Conservation (phyloP, 2,113 vertebrate genomes). For the Ceyx melanurus region DNA sequence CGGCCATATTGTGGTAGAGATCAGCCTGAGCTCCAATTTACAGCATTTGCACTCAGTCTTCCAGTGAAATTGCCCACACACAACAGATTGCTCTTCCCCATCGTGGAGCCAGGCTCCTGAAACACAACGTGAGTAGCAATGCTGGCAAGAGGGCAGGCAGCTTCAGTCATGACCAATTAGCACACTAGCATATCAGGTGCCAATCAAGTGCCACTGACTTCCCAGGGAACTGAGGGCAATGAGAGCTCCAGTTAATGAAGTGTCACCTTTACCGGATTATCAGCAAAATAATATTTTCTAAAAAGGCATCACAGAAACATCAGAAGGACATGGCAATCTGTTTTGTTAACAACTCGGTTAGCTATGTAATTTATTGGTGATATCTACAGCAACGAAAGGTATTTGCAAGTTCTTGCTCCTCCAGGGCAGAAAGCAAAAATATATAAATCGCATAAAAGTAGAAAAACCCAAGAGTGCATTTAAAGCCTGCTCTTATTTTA, state of each 20-base stretch:
- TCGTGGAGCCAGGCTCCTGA: background rate
- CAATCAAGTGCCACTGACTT: background rate
- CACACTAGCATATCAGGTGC: background rate
- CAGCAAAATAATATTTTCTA: background rate
- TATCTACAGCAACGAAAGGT: background rate
- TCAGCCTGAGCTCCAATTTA: background rate
- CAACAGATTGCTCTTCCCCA: background rate
- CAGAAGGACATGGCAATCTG: background rate
- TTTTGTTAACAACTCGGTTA: constrained; percentile 9
- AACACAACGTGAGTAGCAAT: rapidly evolving
- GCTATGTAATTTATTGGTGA: background rate
- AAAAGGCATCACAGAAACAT: background rate
- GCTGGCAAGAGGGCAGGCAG: background rate
- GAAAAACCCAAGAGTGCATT: background rate
- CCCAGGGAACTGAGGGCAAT: background rate
- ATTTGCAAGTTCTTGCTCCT: background rate
- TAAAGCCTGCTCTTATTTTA: constrained; percentile 19
- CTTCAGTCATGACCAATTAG: background rate
- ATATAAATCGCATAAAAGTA: background rate
- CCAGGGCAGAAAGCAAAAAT: background rate
- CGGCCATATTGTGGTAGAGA: background rate
- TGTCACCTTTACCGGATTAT: background rate
- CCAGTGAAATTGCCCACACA: background rate
- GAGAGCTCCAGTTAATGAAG: background rate
- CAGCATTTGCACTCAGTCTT: background rate